A percentile compares a stretch with the other conserved stretches of the same genome.
phyloP scores from a whole-genome alignment of 1,140 invertebrate species.

The Helicoverpa armigera region DNA sequence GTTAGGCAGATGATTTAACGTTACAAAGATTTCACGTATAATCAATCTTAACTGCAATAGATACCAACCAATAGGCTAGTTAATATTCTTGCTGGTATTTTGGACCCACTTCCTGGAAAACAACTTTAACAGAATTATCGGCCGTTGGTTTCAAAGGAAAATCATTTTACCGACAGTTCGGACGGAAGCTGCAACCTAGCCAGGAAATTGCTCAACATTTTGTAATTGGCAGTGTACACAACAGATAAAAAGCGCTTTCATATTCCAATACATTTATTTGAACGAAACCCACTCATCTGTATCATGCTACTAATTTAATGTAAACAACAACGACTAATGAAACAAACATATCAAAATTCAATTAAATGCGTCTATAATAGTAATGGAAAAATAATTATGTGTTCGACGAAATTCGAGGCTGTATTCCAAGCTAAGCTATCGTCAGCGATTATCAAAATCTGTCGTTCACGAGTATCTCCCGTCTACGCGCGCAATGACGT shows the following conservation, averaged over 20 bases:
- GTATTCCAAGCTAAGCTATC: background rate
- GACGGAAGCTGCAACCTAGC: background rate
- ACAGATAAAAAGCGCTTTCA: background rate
- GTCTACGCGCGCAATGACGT: slow-evolving; percentile 63
- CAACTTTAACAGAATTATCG: too few species aligned
- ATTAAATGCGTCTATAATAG: background rate
- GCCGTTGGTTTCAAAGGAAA: background rate
- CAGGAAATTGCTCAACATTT: background rate
- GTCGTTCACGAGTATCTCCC: slow-evolving; percentile 1
- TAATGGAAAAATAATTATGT: slow-evolving; percentile 26
- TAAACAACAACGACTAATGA: background rate
- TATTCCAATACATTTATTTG: too few species aligned
- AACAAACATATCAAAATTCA: slow-evolving; percentile 1
- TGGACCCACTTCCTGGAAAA: background rate
- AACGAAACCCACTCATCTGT: background rate
- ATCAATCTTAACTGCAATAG: too few species aligned
- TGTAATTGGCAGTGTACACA: slow-evolving; percentile 1
- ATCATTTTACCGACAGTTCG: background rate
- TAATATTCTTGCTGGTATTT: background rate
- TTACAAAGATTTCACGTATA: too few species aligned
- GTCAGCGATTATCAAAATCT: slow-evolving; percentile 50
- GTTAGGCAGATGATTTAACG: too few species aligned
- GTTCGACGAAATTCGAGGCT: background rate
- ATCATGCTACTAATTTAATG: background rate
- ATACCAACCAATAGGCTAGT: too few species aligned